Conservation (phyloP, 2,113 vertebrate genomes). For the Pteruthius melanotis region DNA sequence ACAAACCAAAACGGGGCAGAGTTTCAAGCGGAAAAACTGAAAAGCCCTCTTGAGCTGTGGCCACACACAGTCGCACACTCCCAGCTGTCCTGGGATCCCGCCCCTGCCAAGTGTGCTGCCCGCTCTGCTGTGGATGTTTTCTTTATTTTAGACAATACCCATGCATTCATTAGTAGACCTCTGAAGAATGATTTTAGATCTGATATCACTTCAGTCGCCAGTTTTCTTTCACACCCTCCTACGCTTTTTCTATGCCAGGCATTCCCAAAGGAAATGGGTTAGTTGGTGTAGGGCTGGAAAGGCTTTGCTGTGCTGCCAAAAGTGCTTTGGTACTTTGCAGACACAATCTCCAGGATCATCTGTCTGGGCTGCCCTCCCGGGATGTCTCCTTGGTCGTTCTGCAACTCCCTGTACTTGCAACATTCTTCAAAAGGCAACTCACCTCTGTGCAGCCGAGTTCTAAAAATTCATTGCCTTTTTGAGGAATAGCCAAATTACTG, state of each 20-base stretch:
- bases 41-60: background rate
- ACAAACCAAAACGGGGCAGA: background rate
- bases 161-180: background rate
- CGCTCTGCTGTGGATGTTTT: background rate
- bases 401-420: background rate
- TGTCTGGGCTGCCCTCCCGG: background rate
- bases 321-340: background rate
- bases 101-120: background rate
- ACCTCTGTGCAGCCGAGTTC: background rate
- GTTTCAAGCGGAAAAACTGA: background rate
- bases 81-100: background rate
- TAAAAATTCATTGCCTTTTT: background rate
- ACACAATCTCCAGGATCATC: background rate
- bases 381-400: background rate
- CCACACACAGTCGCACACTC: rapidly evolving
- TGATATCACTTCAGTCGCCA: background rate
- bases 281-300: background rate
- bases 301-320: background rate
- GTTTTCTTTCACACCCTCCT: background rate
- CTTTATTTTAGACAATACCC: background rate
- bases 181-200: background rate
- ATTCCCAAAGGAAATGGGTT: background rate
- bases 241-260: background rate
- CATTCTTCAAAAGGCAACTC: background rate
- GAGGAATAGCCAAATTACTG: background rate